phyloP scores from a whole-genome alignment of 2,113 vertebrate genomes.

The Salvelinus alpinus region DNA sequence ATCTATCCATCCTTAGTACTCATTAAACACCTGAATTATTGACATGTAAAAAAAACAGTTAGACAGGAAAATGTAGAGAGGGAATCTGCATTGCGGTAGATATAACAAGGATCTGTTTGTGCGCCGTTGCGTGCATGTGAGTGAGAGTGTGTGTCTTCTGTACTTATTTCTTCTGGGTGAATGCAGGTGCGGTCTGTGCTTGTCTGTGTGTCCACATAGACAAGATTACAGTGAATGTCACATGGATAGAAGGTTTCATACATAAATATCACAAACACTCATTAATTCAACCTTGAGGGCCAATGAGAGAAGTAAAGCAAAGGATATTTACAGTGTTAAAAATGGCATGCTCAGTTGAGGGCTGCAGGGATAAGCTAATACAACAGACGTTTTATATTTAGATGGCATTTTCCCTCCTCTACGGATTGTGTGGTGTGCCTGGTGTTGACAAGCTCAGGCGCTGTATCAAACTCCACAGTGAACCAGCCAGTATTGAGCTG shows the following conservation, averaged over 20 bases:
- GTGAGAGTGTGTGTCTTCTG: neutral
- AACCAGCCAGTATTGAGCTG: conserved; percentile 2
- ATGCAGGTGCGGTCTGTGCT: neutral
- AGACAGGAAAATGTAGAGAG: neutral
- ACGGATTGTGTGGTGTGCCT: neutral
- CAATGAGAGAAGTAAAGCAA: conserved; percentile 1
- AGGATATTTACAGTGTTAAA: conserved; percentile 19
- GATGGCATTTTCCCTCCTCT: neutral
- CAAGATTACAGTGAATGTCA: neutral
- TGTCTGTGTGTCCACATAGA: neutral
- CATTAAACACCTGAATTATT: neutral
- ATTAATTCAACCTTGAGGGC: conserved; percentile 34
- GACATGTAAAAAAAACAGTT: neutral
- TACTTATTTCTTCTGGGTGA: neutral
- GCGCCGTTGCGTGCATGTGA: neutral
- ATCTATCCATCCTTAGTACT: neutral
- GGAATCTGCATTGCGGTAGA: neutral
- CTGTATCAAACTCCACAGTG: conserved; percentile 4
- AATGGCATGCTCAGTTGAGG: conserved; percentile 3
- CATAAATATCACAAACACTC: conserved; percentile 20
- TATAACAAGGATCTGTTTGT: neutral
- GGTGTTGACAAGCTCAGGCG: too few species aligned
- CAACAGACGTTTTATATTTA: conserved; percentile 24
- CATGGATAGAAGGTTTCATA: conserved; percentile 29
- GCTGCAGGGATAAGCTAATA: conserved; percentile 6